These are phyloP conservation scores for Chydorus sphaericus DNA, from an alignment of 2,888 invertebrate genomes.

Conservation along the genomic window DNA sequence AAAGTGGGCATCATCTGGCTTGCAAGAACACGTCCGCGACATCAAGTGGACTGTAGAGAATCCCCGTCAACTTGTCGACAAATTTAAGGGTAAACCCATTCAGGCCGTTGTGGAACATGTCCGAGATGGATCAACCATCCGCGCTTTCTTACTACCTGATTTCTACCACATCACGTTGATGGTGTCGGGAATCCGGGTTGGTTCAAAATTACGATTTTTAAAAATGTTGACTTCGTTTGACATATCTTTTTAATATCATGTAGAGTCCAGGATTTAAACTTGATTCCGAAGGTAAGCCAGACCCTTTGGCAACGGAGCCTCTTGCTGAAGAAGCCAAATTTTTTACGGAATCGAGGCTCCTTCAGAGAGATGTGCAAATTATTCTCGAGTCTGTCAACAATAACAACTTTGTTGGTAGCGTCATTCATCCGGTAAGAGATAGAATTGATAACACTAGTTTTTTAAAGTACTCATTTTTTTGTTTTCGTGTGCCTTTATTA, in stretches of 20 bases:
- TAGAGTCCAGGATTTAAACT: constrained; percentile 52
- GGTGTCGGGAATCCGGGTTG: constrained; percentile 79
- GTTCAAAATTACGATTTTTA: neutral
- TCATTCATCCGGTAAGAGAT: constrained; percentile 63
- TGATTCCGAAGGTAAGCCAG: constrained; percentile 52
- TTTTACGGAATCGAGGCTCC: constrained; percentile 77
- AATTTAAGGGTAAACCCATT: constrained; percentile 67
- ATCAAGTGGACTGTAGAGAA: constrained; percentile 83
- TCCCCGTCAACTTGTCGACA: constrained; percentile 65
- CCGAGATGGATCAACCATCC: constrained; percentile 87
- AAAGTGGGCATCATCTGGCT: constrained; percentile 42
- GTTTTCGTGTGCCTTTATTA: constrained; percentile 8
- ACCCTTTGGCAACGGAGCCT: constrained; percentile 29
- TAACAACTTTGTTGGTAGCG: constrained; percentile 82
- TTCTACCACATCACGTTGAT: constrained; percentile 85
- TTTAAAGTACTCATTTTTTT: neutral
- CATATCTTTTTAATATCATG: constrained; percentile 16
- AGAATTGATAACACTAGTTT: constrained; percentile 29
- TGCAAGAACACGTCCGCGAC: constrained; percentile 50
- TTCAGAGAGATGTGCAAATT: constrained; percentile 81
- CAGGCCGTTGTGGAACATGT: constrained; percentile 94
- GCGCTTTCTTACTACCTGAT: constrained; percentile 69
- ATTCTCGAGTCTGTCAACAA: constrained; percentile 84
- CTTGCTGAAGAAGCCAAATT: constrained; percentile 84
- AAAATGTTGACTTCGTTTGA: neutral